A percentile compares a stretch with the other conserved stretches of the same genome.
These are phyloP conservation scores for Crepidodera aurea DNA, from an alignment of 2,888 invertebrate genomes.

Conservation along the genomic window DNA sequence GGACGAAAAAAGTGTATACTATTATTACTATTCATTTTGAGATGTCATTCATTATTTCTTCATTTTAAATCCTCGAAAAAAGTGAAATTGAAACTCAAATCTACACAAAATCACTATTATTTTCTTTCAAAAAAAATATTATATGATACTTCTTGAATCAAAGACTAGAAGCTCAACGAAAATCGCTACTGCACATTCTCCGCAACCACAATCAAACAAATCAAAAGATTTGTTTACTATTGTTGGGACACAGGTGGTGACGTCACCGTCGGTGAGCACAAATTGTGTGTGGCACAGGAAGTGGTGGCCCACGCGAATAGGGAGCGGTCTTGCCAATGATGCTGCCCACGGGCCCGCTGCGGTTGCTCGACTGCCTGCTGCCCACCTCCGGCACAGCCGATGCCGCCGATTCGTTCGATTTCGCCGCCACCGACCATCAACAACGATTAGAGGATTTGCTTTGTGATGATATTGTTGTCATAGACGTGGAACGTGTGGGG, in stretches of 20 bases:
- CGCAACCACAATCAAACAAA: neutral
- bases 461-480: conserved; percentile 6
- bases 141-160: too few species aligned
- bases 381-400: conserved; percentile 8
- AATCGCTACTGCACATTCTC: neutral
- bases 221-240: conserved; percentile 20
- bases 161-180: neutral
- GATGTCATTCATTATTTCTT: too few species aligned
- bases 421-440: conserved; percentile 17
- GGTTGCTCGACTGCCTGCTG: conserved; percentile 26
- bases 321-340: conserved; percentile 59
- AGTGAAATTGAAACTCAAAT: too few species aligned
- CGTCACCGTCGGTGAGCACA: conserved; percentile 43
- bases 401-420: conserved; percentile 1
- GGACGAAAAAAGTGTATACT: too few species aligned
- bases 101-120: too few species aligned
- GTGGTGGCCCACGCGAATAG: conserved; percentile 56
- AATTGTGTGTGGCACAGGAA: conserved; percentile 52
- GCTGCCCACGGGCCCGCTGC: conserved; percentile 51
- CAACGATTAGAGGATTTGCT: conserved; percentile 10
- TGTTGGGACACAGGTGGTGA: conserved; percentile 51
- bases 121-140: too few species aligned
- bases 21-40: too few species aligned
- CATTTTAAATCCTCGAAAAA: too few species aligned
- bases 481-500: neutral